phyloP scores from a whole-genome alignment of 2,113 vertebrate genomes.

The Podiceps cristatus region DNA sequence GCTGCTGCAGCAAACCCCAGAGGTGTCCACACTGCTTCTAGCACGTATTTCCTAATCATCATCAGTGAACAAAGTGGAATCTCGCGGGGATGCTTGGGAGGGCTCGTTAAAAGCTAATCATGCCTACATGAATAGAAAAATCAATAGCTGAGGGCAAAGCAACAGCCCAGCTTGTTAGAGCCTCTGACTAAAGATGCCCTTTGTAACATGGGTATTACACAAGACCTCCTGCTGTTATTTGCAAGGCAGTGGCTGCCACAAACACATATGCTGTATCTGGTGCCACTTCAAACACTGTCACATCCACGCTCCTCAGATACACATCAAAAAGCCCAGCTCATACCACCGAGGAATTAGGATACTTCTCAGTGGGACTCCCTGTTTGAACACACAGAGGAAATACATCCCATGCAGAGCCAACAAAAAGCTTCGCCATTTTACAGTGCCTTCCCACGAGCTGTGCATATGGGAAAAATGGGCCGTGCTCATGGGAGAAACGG shows the following conservation, averaged over 20 bases:
- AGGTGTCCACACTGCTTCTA: background rate
- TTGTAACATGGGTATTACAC: background rate
- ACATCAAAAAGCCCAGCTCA: background rate
- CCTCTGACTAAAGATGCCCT: background rate
- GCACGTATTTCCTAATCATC: background rate
- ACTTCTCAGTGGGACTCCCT: background rate
- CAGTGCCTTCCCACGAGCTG: background rate
- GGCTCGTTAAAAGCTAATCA: background rate
- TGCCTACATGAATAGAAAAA: background rate
- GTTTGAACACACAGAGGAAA: background rate
- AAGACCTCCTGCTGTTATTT: background rate
- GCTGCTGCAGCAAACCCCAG: background rate
- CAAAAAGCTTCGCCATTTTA: background rate
- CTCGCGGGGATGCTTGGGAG: background rate
- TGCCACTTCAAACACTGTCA: background rate
- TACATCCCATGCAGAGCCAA: background rate
- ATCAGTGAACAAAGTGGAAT: background rate
- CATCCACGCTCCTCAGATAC: background rate
- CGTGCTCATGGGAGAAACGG: background rate
- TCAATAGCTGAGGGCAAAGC: conserved; percentile 13
- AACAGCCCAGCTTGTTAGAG: background rate
- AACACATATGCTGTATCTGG: background rate
- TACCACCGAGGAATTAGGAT: background rate
- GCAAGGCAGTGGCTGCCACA: background rate
- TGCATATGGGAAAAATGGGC: background rate